Conservation (phyloP, 2,888 invertebrate species). For the Bembecia ichneumoniformis region DNA sequence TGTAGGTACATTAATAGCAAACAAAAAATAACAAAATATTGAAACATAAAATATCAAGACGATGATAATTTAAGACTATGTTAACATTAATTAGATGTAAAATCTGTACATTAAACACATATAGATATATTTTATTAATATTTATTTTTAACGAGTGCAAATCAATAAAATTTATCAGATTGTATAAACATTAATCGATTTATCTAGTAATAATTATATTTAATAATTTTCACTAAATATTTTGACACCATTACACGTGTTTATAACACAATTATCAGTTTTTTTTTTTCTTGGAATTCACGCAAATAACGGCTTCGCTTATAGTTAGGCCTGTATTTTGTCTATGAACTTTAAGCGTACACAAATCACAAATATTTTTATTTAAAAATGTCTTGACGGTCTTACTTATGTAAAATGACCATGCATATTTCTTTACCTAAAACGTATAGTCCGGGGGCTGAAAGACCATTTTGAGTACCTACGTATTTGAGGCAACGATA, state of each 20-base stretch:
- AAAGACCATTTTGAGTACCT: no score
- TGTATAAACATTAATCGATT: constrained; percentile 25
- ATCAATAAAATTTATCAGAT: constrained; percentile 28
- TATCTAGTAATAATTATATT: constrained; percentile 11
- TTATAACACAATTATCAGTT: constrained; percentile 24
- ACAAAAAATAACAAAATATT: no score
- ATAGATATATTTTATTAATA: constrained; percentile 18
- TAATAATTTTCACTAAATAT: constrained; percentile 5
- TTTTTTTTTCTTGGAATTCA: constrained; percentile 8
- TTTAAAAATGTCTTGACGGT: constrained; percentile 2
- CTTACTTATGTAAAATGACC: not conserved
- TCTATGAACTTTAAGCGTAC: constrained; percentile 32
- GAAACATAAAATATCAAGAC: no score
- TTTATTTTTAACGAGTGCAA: constrained; percentile 24
- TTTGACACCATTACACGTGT: constrained; percentile 33
- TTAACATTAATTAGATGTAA: constrained; percentile 12
- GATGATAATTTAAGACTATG: no score
- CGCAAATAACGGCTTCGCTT: constrained; percentile 31
- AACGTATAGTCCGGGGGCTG: no score
- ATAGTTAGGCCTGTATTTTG: constrained; percentile 29
- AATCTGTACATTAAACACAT: constrained; percentile 26
- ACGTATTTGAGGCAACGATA: no score
- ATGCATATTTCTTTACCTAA: no score
- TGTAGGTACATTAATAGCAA: no score
- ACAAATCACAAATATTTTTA: constrained; percentile 35